phyloP scores from a whole-genome alignment of 1,140 invertebrate genomes.

The Drosophila murphyi region DNA sequence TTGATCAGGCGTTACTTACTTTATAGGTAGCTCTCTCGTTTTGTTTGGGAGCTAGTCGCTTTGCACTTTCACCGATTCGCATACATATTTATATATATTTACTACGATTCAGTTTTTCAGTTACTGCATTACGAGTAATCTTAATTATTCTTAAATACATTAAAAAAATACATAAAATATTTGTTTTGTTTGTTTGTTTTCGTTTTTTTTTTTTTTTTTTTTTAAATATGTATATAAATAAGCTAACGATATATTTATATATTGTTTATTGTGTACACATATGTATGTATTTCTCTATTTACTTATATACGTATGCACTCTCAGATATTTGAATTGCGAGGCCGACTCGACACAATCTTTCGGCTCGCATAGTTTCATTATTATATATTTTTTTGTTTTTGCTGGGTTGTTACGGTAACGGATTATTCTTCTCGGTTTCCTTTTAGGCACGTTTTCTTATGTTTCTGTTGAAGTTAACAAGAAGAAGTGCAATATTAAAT shows the following conservation, averaged over 20 bases:
- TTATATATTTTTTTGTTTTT: conserved; percentile 2
- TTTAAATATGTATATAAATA: conserved; percentile 78
- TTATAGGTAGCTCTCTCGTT: conserved; percentile 21
- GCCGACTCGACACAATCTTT: conserved; percentile 9
- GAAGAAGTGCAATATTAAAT: not conserved
- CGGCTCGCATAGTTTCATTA: conserved; percentile 10
- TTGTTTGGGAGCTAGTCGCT: conserved; percentile 4
- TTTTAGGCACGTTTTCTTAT: conserved; percentile 16
- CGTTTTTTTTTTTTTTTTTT: conserved; percentile 26
- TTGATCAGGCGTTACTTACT: conserved; percentile 48
- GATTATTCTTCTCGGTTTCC: conserved; percentile 3
- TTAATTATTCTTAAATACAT: conserved; percentile 80
- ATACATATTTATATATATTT: conserved; percentile 23
- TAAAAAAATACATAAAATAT: conserved; percentile 83
- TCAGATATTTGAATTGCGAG: conserved; percentile 24
- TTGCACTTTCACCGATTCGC: conserved; percentile 28
- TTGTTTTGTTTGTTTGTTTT: conserved; percentile 50
- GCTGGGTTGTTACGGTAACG: conserved; percentile 22
- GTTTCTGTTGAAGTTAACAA: conserved; percentile 19
- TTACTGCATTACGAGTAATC: conserved; percentile 53
- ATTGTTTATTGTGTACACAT: conserved; percentile 60
- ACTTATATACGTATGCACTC: conserved; percentile 41
- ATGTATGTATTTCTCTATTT: conserved; percentile 48
- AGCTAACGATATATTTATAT: conserved; percentile 81
- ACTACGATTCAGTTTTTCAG: conserved; percentile 30